Percentiles rank a stretch among this genome's conserved stretches.
Evolutionary conservation across 1,140 invertebrate species (phyloP).

Genomic region (Stegodyphus dumicola): DNA sequence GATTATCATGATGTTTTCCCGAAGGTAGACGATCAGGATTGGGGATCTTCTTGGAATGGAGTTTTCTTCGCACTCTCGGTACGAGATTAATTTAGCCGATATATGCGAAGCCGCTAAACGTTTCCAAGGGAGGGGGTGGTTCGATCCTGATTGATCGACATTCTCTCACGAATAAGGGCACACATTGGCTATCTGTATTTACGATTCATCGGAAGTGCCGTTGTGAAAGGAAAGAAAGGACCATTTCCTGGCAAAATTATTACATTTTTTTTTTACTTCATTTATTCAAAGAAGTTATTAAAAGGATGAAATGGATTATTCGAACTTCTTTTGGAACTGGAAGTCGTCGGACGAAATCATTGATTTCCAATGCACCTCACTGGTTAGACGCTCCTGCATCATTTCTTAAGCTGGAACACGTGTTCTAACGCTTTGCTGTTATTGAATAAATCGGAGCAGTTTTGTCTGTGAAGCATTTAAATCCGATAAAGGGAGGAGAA

Average conservation of each 20-base stretch:
- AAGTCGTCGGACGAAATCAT: not conserved
- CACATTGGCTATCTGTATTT: too few relatives aligned
- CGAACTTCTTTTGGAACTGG: not conserved
- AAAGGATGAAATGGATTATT: not conserved
- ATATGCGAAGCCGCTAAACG: slow-evolving; percentile 15
- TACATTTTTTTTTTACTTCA: too few relatives aligned
- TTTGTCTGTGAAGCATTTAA: too few relatives aligned
- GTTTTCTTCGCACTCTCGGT: slow-evolving; percentile 19
- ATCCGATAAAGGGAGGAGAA: too few relatives aligned
- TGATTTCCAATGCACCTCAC: not conserved
- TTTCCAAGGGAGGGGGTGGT: not conserved
- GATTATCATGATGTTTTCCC: slow-evolving; percentile 20
- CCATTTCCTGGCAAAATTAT: too few relatives aligned
- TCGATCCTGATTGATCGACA: slow-evolving; percentile 44
- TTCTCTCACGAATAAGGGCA: not conserved
- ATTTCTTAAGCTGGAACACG: not conserved
- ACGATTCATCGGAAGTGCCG: too few relatives aligned
- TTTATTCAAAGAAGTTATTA: not conserved
- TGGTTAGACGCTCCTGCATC: too few relatives aligned
- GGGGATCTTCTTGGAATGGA: not conserved
- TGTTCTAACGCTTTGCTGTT: not conserved
- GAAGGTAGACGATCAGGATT: not conserved
- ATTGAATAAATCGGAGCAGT: too few relatives aligned
- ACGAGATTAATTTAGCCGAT: slow-evolving; percentile 41
- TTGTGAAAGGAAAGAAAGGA: too few relatives aligned